Evolutionary conservation across 1,140 invertebrate species (phyloP), one percentile per base, ranked within the genome.

Genomic region (Drosophila murphyi): DNA sequence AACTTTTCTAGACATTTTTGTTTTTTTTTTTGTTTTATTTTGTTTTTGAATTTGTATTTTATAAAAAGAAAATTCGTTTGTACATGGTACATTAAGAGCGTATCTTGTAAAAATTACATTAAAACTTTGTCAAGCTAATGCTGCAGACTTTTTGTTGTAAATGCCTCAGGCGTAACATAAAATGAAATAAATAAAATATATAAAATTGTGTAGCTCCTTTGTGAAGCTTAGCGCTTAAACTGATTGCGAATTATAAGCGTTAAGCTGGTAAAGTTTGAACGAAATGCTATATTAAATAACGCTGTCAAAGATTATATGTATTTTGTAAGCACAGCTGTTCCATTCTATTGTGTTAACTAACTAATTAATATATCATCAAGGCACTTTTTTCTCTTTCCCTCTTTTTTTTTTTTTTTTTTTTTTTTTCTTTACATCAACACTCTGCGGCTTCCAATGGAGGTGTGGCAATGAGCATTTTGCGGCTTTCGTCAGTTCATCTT

Each of bases 291-390:
- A 3, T 3, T 43, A n/a, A 4, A 43, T n/a, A 43, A 7, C 1
- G 10, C 39, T 43, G 39, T 43, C 39, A 43, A 43, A 43, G 39
- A n/a, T 43, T 8, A 43, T n/a, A 43, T 43, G n/a, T 43, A 43
- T 8, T 43, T 43, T 10, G 20, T 20, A 20, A 20, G 20, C 20
- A 20, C 10, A 43, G 10, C n/a, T 43, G 3, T 35, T 39, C 5
- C 41, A 45, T 37, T 29, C 39, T 43, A n/a, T 12, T 39, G 12
- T 3, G 3, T 10, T 2, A 2, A 10, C 43, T 37, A 29, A 28
- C 43, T 60, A 60, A 60, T 60, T 60, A 47, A 60, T 34, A 47
- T 60, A 43, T 48, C 57, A 48, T 60, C 60, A 12, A 34, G 47
- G 20, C 45, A 62, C 10, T 4, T n/a, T 43, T 10, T 3, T 39